phyloP scores from a whole-genome alignment of 2,888 invertebrate genomes.

The Phortica magna region DNA sequence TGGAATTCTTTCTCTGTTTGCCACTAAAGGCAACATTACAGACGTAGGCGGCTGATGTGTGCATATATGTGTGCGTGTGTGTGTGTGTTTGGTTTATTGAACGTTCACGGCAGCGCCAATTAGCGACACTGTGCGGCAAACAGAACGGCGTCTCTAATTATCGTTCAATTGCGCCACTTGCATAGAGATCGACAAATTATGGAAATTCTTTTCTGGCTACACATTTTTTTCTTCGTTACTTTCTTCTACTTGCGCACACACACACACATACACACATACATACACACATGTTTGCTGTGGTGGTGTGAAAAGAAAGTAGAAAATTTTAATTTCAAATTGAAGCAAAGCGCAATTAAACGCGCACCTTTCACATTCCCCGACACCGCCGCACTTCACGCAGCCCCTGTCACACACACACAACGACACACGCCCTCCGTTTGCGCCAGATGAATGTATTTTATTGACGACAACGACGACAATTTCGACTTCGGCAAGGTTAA shows the following conservation, averaged over 20 bases:
- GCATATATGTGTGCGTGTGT: constrained; percentile 5
- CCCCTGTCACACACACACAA: not conserved
- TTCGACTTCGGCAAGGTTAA: constrained; percentile 65
- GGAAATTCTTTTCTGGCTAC: constrained; percentile 73
- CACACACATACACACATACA: no score
- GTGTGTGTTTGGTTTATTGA: constrained; percentile 6
- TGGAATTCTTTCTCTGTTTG: constrained; percentile 25
- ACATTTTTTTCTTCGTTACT: constrained; percentile 5
- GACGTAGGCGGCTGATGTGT: constrained; percentile 45
- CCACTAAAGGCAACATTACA: constrained; percentile 45
- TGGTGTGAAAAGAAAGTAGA: constrained; percentile 36
- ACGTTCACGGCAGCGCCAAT: constrained; percentile 58
- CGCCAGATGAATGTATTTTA: constrained; percentile 76
- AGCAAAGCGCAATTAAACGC: constrained; percentile 64
- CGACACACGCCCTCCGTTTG: not conserved
- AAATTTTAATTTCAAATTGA: constrained; percentile 74
- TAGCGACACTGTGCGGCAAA: constrained; percentile 59
- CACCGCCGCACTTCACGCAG: not conserved
- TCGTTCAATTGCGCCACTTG: constrained; percentile 77
- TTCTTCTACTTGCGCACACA: not conserved
- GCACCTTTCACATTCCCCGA: not conserved
- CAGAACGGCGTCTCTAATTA: constrained; percentile 72
- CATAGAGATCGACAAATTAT: constrained; percentile 78
- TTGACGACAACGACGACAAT: constrained; percentile 65
- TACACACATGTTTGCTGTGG: no score